Base-by-base conservation (phyloP, 2,797 vertebrate genomes). In the Ambastaia sidthimunki region DNA sequence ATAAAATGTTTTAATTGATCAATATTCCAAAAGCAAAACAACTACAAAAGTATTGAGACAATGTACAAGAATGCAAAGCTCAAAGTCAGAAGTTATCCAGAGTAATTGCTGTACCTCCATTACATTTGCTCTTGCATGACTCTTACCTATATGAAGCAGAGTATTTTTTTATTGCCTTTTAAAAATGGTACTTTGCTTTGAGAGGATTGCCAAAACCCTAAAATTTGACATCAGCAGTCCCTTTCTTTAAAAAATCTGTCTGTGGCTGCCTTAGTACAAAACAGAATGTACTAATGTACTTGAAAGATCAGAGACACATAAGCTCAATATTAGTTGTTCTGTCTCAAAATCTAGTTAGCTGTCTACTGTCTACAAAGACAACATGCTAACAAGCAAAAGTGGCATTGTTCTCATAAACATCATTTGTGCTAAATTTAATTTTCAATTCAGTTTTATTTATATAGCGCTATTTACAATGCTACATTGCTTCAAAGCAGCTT, bases 191-290 rank as follows among this genome's bases (percentile, higher is more conserved):
- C 28, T 28, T 28, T 28, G 28, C 28, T 28, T 28, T 28, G 28
- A 28, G 28, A 28, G 4, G 28, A 28, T 28, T 28, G 28, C 28
- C 28, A 28, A 28, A 28, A 28, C 28, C 28, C 28, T 60, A 12
- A 28, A 93, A 90, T 90, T 89, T 90, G 87, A 91, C 90, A 93
- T 93, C 92, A 93, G 92, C 92, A 93, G 89, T 88, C 90, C 88
- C 89, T 86, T 88, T 83, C 83, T 84, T 85, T 84, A 83, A 81
- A 71, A 54, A 23, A n/a, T 60, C 71, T 19, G 31, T 55, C 71
- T 41, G 28, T 37, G 44, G 47, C 63, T n/a, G 28, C 28, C 28
- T 28, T 28, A 28, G 31, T 60, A 47, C 54, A 0, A 21, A 21
- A 57, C 7, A 55, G 9, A 19, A 16, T 59, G 55, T 59, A 23